Evolutionary conservation across 1,140 invertebrate species (phyloP), one percentile per base, ranked within the genome.

Genomic region (Leguminivora glycinivorella): DNA sequence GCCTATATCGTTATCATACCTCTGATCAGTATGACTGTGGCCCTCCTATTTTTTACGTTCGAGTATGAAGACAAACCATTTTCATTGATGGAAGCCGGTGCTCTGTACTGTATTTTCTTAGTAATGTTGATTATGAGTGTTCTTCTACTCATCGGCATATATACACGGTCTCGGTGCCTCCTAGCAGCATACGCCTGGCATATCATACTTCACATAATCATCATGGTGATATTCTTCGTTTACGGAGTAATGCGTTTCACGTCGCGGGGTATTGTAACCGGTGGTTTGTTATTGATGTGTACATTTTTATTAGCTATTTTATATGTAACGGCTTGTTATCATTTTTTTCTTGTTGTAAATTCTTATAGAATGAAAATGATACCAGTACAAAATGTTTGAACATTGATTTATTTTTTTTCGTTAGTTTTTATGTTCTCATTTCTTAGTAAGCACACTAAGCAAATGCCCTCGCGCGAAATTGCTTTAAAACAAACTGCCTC

Each of bases 271-370:
- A 9, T 52, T 22, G 19, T 52, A 52, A 10, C 5, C 19, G 47
- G 26, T 17, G 25, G 58, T n/a, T 14, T 63, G n/a, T 63, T 63
- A 17, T 7, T 31, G 14, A 19, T 63, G 26, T n/a, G 14, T n/a
- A 31, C 17, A 9, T 31, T 63, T 63, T 10, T 63, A 17, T 29
- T 63, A 22, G 26, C 26, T 29, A 19, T 63, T 26, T n/a, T 29
- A 31, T 63, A 63, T 63, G 10, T 70, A 26, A 63, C 56, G 14
- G 34, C 40, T 40, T 34, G 56, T 24, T 70, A 72, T 34, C 67
- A 71, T 68, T 71, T 69, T 71, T 68, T 72, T 43, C 19, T 56
- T 22, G 70, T 40, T 25, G 31, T 56, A 2, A 70, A 70, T 38
- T 60, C 56, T 43, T 70, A 70, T 63, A 60, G 69, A 70, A 70